Evolutionary conservation across 2,888 invertebrate genomes (phyloP).

Genomic region (Stenoptilia bipunctidactyla): DNA sequence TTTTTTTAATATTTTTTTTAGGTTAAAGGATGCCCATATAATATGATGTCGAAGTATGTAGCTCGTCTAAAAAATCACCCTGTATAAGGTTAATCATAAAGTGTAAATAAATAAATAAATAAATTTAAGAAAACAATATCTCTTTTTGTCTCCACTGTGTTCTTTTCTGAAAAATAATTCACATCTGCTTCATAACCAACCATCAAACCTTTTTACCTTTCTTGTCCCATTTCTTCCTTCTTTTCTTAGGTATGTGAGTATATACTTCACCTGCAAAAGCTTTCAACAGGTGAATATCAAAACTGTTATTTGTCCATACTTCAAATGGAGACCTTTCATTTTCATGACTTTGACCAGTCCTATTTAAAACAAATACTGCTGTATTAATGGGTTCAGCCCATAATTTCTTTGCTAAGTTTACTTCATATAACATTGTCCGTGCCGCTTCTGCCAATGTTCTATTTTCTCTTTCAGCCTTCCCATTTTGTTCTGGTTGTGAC

Average conservation of each 20-base stretch:
- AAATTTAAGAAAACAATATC: constrained; percentile 12
- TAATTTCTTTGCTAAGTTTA: constrained; percentile 9
- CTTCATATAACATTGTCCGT: constrained; percentile 14
- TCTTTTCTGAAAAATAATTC: constrained; percentile 11
- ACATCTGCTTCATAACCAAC: constrained; percentile 16
- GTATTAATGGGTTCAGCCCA: constrained; percentile 15
- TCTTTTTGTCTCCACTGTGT: constrained; percentile 11
- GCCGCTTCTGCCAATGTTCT: constrained; percentile 27
- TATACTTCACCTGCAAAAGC: constrained; percentile 11
- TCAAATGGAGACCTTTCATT: constrained; percentile 14
- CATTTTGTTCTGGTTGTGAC: constrained; percentile 18
- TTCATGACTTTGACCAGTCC: constrained; percentile 12
- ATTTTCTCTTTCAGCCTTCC: constrained; percentile 20
- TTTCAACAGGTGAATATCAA: constrained; percentile 10
- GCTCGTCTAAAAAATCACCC: too few relatives aligned
- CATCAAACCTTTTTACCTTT: constrained; percentile 10
- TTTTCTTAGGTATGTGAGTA: constrained; percentile 8
- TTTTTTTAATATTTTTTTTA: too few relatives aligned
- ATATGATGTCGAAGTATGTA: too few relatives aligned
- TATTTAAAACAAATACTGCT: constrained; percentile 11
- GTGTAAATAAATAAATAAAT: too few relatives aligned
- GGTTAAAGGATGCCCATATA: too few relatives aligned
- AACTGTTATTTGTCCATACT: constrained; percentile 9
- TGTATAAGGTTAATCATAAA: too few relatives aligned
- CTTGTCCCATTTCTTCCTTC: constrained; percentile 6